Percentiles rank a stretch among this genome's conserved stretches.
Conservation (phyloP, 2,888 invertebrate species). For the Merodon equestris region DNA sequence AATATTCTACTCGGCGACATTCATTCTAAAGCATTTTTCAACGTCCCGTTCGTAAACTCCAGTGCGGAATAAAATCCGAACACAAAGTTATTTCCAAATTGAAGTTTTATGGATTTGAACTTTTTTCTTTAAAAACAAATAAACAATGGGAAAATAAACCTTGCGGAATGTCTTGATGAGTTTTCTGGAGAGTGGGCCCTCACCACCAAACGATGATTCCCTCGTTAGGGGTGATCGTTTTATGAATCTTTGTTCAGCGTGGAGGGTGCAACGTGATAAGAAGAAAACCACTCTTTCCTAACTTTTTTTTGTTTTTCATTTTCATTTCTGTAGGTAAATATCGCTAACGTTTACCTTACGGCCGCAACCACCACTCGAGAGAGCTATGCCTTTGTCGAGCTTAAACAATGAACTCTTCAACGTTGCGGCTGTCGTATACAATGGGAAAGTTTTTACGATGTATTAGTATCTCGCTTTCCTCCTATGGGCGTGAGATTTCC, state of each 20-base stretch:
- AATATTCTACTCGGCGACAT: too few species aligned
- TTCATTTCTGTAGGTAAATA: not conserved
- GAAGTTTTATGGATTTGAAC: too few species aligned
- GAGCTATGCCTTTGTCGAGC: conserved; percentile 32
- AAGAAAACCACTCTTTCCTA: not conserved
- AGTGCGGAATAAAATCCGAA: too few species aligned
- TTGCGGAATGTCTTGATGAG: too few species aligned
- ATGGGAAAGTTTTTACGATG: conserved; percentile 30
- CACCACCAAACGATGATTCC: not conserved
- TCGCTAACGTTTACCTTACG: conserved; percentile 7
- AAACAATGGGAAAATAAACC: too few species aligned
- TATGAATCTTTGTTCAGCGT: conserved; percentile 7
- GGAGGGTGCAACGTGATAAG: not conserved
- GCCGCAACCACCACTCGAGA: not conserved
- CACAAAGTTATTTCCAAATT: too few species aligned
- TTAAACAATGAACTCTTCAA: conserved; percentile 36
- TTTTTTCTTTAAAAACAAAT: too few species aligned
- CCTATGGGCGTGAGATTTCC: too few species aligned
- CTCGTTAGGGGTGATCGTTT: conserved; percentile 10
- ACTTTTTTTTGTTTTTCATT: not conserved
- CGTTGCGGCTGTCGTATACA: conserved; percentile 33
- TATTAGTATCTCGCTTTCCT: too few species aligned
- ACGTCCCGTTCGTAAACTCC: too few species aligned
- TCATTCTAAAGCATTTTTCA: too few species aligned
- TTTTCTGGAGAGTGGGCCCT: too few species aligned